Conservation (phyloP, 2,797 vertebrate genomes). For the Lagorchestes hirsutus region DNA sequence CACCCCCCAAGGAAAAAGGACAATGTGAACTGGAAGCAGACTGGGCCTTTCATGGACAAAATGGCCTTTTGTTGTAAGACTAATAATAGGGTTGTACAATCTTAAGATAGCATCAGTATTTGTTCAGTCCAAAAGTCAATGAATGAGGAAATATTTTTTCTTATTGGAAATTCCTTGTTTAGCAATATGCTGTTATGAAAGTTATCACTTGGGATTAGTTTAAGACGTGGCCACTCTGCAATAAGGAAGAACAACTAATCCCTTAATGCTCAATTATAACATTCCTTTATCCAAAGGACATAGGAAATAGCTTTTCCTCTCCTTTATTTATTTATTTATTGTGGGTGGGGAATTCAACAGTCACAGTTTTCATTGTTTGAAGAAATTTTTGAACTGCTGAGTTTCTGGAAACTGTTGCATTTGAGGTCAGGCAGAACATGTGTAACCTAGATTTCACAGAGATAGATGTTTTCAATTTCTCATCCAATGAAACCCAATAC, state of each 20-base stretch:
- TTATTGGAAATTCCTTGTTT: constrained; percentile 68
- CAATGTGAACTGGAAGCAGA: background rate
- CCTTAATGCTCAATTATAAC: constrained; percentile 27
- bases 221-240: constrained; percentile 65
- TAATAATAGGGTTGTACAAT: background rate
- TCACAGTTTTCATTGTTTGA: constrained; percentile 24
- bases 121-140: background rate
- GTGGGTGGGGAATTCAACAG: constrained; percentile 64
- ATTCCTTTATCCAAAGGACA: constrained; percentile 64
- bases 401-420: constrained; percentile 84
- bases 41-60: constrained; percentile 28
- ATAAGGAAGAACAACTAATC: constrained; percentile 38
- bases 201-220: constrained; percentile 49
- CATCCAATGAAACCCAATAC: background rate
- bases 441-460: background rate
- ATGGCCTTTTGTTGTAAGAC: background rate
- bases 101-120: background rate
- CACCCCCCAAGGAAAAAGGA: constrained; percentile 15
- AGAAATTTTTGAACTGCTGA: constrained; percentile 42
- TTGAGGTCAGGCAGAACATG: background rate
- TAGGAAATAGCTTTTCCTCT: constrained; percentile 68
- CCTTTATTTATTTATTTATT: constrained; percentile 68
- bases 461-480: background rate
- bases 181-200: constrained; percentile 54
- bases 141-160: constrained; percentile 16